A percentile compares a stretch with the other conserved stretches of the same genome.
Evolutionary conservation across 2,113 vertebrate species (phyloP).

Genomic region (Ramphastos sulfuratus): DNA sequence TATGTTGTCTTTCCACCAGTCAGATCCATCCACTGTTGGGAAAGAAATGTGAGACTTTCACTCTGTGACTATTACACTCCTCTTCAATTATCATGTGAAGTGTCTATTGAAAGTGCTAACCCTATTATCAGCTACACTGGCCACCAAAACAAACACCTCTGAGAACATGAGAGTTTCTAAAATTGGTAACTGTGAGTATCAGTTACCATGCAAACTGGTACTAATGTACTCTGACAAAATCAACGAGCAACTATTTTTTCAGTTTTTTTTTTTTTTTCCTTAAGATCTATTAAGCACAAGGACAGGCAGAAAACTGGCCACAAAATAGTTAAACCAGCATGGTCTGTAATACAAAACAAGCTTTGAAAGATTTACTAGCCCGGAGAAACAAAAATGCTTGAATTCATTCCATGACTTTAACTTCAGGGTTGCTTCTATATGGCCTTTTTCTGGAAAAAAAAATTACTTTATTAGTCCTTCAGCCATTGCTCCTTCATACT

Average conservation of each 20-base stretch:
- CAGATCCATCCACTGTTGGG: not conserved
- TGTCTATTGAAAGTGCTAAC: not conserved
- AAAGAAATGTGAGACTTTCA: not conserved
- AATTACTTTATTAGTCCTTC: not conserved
- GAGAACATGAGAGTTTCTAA: not conserved
- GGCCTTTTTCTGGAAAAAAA: not conserved
- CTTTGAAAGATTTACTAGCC: not conserved
- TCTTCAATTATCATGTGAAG: not conserved
- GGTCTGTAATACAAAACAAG: not conserved
- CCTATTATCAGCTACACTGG: not conserved
- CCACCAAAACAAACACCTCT: not conserved
- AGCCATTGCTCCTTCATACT: not conserved
- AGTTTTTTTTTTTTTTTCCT: not conserved
- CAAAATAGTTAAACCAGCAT: not conserved
- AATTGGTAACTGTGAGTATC: not conserved
- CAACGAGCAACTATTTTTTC: constrained; percentile 3
- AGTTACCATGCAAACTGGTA: not conserved
- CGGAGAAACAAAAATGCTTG: not conserved
- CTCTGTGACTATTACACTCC: rapidly evolving
- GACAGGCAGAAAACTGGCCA: not conserved
- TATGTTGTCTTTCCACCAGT: not conserved
- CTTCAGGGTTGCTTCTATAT: not conserved
- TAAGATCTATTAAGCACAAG: not conserved
- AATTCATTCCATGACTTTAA: not conserved
- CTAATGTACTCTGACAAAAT: not conserved